A percentile compares a stretch with the other conserved stretches of the same genome.
These are phyloP conservation scores for Dipus sagitta DNA, from an alignment of 2,797 vertebrate species.

Conservation along the genomic window DNA sequence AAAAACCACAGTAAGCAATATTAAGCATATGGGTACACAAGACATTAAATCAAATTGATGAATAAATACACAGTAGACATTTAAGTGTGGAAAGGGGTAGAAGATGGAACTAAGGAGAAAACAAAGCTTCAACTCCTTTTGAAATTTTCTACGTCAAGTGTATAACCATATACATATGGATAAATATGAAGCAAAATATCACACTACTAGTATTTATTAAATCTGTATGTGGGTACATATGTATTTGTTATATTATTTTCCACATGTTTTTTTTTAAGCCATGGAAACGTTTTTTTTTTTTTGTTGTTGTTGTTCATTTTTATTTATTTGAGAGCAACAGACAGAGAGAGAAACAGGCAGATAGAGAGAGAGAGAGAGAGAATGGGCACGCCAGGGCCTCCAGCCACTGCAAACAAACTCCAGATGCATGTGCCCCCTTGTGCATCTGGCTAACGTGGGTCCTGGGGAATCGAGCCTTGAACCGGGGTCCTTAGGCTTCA, in stretches of 20 bases:
- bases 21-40: neutral
- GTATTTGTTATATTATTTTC: slow-evolving; percentile 1
- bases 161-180: neutral
- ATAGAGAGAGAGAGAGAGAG: no score
- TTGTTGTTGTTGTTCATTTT: no score
- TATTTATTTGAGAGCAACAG: no score
- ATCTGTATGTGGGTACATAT: neutral
- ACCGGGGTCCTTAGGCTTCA: no score
- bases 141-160: slow-evolving; percentile 50
- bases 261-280: no score
- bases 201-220: slow-evolving; percentile 35
- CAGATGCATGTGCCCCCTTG: no score
- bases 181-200: slow-evolving; percentile 38
- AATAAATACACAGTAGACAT: neutral
- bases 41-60: slow-evolving; percentile 8
- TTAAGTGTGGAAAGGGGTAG: neutral
- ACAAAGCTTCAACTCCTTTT: neutral
- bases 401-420: no score
- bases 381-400: no score
- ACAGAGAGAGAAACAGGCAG: no score
- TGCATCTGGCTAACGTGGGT: no score
- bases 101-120: neutral
- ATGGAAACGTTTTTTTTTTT: no score
- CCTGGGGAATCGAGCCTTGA: no score
- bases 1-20: neutral